These are phyloP conservation scores for Neosilurus mollespiculum DNA, from an alignment of 2,797 vertebrate genomes.

Conservation along the genomic window DNA sequence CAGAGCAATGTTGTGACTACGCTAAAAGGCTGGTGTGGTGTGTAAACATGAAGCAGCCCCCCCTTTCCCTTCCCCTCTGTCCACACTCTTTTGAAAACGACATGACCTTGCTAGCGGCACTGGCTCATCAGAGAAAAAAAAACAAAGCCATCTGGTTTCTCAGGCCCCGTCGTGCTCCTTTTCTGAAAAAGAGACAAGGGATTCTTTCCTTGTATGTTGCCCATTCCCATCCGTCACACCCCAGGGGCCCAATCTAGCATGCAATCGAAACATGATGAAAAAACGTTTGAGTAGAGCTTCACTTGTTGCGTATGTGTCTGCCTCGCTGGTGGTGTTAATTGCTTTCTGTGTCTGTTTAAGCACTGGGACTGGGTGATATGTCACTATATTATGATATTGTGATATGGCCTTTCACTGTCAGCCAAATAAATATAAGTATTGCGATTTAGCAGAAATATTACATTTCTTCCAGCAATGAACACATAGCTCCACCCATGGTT, in stretches of 20 bases:
- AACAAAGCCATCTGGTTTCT: constrained; percentile 87
- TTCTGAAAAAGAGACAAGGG: constrained; percentile 41
- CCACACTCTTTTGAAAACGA: constrained; percentile 44
- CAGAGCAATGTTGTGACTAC: constrained; percentile 11
- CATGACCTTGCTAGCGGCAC: constrained; percentile 44
- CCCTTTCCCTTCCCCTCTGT: neutral
- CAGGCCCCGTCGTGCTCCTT: constrained; percentile 69
- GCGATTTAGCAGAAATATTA: too few relatives aligned
- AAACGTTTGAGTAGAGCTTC: neutral
- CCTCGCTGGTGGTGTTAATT: neutral
- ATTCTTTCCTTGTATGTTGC: constrained; percentile 35
- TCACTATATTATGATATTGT: too few relatives aligned
- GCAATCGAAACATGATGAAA: neutral
- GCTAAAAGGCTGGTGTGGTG: constrained; percentile 20
- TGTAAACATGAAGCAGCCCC: constrained; percentile 33
- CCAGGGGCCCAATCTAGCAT: constrained; percentile 34
- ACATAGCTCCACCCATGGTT: too few relatives aligned
- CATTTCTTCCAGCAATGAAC: too few relatives aligned
- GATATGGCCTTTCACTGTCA: too few relatives aligned
- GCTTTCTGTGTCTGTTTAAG: neutral
- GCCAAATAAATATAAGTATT: too few relatives aligned
- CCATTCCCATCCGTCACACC: constrained; percentile 47
- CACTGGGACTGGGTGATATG: too few relatives aligned
- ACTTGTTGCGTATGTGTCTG: neutral
- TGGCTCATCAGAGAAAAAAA: constrained; percentile 63